These are phyloP conservation scores for Paradisaea rubra DNA, from an alignment of 2,113 vertebrate species.

Conservation along the genomic window DNA sequence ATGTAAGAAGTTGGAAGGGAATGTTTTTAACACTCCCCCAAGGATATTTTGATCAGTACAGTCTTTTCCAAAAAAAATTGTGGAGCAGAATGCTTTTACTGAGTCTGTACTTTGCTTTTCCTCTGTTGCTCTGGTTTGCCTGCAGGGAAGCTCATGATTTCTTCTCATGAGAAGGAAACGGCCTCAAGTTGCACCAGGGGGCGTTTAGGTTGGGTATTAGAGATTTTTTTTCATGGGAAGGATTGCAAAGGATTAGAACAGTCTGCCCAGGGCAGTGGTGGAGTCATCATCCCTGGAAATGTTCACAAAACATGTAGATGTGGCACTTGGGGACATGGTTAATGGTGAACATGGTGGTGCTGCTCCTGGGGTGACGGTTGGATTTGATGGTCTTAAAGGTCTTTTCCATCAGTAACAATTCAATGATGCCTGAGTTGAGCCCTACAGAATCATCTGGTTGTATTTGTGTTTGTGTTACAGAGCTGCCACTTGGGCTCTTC, in stretches of 20 bases:
- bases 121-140: background rate
- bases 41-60: background rate
- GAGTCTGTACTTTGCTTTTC: background rate
- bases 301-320: background rate
- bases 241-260: background rate
- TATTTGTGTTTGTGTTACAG: fast-evolving
- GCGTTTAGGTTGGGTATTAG: background rate
- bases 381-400: background rate
- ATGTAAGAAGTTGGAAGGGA: background rate
- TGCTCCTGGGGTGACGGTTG: background rate
- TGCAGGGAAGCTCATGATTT: background rate
- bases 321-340: background rate
- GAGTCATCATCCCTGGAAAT: background rate
- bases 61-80: background rate
- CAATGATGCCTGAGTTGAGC: background rate
- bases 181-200: background rate
- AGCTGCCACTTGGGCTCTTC: background rate
- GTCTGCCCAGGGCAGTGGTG: background rate
- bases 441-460: background rate
- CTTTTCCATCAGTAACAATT: background rate
- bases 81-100: background rate
- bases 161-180: background rate
- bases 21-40: background rate
- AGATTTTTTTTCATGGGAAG: background rate
- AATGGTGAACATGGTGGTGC: background rate